Evolutionary conservation across 2,113 vertebrate genomes (phyloP), one percentile per base, ranked within the genome.

Genomic region (Redunca redunca): DNA sequence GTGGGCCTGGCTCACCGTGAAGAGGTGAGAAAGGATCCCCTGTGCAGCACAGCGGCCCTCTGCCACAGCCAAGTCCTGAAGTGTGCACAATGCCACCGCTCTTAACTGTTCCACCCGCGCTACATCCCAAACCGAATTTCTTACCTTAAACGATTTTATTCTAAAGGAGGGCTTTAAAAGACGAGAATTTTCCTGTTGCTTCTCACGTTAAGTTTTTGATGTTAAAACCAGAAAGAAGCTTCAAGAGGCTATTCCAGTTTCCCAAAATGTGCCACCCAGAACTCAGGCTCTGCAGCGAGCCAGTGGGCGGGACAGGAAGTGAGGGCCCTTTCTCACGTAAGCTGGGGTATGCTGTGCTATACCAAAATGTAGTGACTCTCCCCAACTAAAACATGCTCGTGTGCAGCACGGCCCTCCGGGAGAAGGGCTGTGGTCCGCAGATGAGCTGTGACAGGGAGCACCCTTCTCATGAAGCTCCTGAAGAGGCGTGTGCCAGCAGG

Each of bases 31-130:
- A 11, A 6, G 36, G 21, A 6, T 1, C 19, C 26, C 25, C 15
- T 2, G 5, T 1, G 14, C 0, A 2, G 11, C 81, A 1, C 0
- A 2, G 28, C 6, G 3, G 2, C 43, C 46, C 7, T 7, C 9
- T 0, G 33, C 6, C 1, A 14, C 2, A 2, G 4, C 26, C 11
- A 0, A 0, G 2, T 0, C 7, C 23, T 6, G n/a, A 52, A 5
- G 21, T 0, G 9, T 3, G 5, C 0, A 0, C 5, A 0, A 2
- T 10, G 2, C 28, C 64, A 4, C 40, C 19, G 40, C 43, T 53
- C 62, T 26, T 7, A 4, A 6, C 48, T 23, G 19, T 2, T 13
- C 0, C 28, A 1, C 1, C n/a, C 0, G 17, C 25, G 1, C 30
- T n/a, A 9, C 8, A 12, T 1, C 43, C 30, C 33, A 8, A 23